Percentiles rank a stretch among this genome's conserved stretches.
Evolutionary conservation across 2,113 vertebrate genomes (phyloP).

Genomic region (Cygnus atratus): DNA sequence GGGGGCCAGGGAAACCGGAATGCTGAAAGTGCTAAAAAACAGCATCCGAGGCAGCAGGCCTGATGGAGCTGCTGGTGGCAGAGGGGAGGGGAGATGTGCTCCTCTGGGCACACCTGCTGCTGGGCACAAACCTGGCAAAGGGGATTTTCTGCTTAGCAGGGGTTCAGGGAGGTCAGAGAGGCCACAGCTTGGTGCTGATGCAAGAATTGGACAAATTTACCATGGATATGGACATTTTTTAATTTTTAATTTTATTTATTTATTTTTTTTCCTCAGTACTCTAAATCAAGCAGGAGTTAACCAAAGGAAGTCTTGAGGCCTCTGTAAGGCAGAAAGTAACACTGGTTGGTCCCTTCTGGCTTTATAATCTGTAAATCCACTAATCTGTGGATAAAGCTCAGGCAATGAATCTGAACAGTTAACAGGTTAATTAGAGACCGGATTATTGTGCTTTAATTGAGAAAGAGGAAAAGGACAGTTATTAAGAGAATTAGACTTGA

Average conservation of each 20-base stretch:
- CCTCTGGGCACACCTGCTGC: accelerated
- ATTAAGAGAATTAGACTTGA: neutral
- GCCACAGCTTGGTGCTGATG: neutral
- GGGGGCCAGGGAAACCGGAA: accelerated
- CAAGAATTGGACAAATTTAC: neutral
- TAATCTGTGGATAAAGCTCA: neutral
- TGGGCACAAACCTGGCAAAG: neutral
- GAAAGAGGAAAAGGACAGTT: neutral
- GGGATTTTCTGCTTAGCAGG: neutral
- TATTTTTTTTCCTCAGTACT: neutral
- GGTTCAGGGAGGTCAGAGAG: accelerated
- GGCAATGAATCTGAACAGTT: neutral
- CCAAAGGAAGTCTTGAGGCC: neutral
- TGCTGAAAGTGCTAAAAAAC: neutral
- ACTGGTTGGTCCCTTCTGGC: neutral
- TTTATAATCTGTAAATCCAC: neutral
- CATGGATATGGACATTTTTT: accelerated
- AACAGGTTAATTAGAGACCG: neutral
- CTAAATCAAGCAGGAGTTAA: neutral
- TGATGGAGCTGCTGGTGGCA: neutral
- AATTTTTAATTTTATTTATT: neutral
- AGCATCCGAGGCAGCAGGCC: accelerated
- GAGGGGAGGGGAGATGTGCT: neutral
- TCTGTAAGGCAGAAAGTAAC: neutral
- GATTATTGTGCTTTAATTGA: neutral